Conservation (phyloP, 2,113 vertebrate genomes). For the Lynx canadensis region DNA sequence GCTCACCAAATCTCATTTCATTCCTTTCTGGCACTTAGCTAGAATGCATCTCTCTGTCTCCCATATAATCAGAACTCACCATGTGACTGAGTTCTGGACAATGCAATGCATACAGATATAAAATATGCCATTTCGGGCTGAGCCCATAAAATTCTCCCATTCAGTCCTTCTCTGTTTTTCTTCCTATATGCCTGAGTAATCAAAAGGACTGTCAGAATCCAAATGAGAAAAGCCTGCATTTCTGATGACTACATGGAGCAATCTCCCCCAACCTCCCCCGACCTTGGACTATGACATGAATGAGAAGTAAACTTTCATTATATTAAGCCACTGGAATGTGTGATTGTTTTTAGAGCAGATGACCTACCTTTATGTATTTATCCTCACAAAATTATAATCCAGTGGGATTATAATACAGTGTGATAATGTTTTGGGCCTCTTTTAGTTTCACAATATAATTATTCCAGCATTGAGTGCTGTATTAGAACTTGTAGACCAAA, state of each 20-base stretch:
- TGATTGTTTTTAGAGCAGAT: not conserved
- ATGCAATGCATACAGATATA: not conserved
- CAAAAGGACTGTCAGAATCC: not conserved
- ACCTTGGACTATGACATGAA: not conserved
- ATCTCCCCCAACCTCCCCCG: not conserved
- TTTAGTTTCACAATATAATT: constrained; percentile 18
- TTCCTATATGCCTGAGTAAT: not conserved
- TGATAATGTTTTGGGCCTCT: not conserved
- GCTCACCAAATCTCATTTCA: not conserved
- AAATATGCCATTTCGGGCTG: not conserved
- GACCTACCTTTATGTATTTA: not conserved
- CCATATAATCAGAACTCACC: not conserved
- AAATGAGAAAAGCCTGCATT: not conserved
- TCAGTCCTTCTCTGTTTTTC: not conserved
- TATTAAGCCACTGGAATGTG: not conserved
- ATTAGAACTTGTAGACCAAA: constrained; percentile 47
- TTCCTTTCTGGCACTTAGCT: not conserved
- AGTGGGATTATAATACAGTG: not conserved
- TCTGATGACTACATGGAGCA: not conserved
- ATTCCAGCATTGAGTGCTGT: not conserved
- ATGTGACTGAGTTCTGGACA: not conserved
- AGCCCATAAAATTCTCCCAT: not conserved
- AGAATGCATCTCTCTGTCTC: not conserved
- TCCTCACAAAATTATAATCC: constrained; percentile 11
- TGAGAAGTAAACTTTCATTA: not conserved